Evolutionary conservation across 2,888 invertebrate species (phyloP).

Genomic region (Clepsis dumicolana): DNA sequence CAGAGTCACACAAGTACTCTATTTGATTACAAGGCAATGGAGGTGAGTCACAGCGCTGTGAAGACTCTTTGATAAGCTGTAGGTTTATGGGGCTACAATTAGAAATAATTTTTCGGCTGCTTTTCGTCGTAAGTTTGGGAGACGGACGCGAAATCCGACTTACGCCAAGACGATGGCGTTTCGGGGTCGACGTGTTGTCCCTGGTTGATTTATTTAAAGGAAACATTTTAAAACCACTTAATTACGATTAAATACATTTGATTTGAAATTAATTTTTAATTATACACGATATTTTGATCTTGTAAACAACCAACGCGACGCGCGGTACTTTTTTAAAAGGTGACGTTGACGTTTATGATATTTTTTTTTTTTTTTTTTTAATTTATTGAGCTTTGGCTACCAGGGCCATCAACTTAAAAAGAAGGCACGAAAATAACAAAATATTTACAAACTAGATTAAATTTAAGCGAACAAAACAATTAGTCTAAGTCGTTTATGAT

Average conservation of each 20-base stretch:
- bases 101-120: slow-evolving; percentile 43
- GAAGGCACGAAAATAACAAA: no score
- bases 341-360: no score
- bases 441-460: no score
- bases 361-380: no score
- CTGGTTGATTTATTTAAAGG: slow-evolving; percentile 45
- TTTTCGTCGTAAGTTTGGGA: slow-evolving; percentile 47
- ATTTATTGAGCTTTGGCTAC: no score
- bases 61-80: slow-evolving; percentile 38
- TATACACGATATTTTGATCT: slow-evolving; percentile 19
- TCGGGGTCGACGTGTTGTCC: slow-evolving; percentile 69
- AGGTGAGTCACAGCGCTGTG: slow-evolving; percentile 68
- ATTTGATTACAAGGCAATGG: slow-evolving; percentile 79
- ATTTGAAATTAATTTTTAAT: not conserved
- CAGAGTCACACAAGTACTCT: slow-evolving; percentile 71
- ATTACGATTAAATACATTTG: slow-evolving; percentile 5
- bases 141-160: slow-evolving; percentile 56
- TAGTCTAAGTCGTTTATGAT: no score
- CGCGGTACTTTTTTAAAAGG: slow-evolving; percentile 20
- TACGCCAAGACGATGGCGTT: slow-evolving; percentile 69
- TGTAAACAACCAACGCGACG: slow-evolving; percentile 27
- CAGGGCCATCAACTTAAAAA: no score
- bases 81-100: slow-evolving; percentile 58
- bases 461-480: no score
- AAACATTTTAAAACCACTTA: slow-evolving; percentile 51